phyloP scores from a whole-genome alignment of 2,113 vertebrate species.

The Monarcha castaneiventris region DNA sequence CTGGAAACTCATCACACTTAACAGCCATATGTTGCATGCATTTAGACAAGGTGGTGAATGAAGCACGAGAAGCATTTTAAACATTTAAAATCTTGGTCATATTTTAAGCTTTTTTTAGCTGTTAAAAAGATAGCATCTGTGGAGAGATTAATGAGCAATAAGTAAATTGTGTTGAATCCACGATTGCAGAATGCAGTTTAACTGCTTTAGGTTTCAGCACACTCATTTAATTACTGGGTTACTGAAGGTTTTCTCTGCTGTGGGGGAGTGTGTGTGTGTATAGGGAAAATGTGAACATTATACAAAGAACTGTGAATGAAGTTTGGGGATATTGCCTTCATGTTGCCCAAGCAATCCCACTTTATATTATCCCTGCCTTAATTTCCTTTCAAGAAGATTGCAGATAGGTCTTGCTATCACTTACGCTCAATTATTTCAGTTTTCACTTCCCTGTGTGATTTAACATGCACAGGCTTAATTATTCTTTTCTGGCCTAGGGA shows the following conservation, averaged over 20 bases:
- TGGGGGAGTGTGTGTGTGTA: neutral
- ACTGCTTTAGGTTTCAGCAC: constrained; percentile 60
- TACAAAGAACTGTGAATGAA: constrained; percentile 21
- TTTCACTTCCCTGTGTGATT: constrained; percentile 63
- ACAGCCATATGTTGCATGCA: neutral
- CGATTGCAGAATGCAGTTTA: constrained; percentile 58
- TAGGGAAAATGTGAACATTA: neutral
- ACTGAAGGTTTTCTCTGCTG: constrained; percentile 19
- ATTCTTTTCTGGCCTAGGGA: constrained; percentile 70
- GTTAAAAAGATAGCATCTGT: neutral
- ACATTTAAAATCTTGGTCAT: neutral
- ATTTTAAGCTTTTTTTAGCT: neutral
- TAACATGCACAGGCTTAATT: constrained; percentile 68
- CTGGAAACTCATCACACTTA: neutral
- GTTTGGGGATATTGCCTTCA: constrained; percentile 27
- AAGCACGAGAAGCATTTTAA: neutral
- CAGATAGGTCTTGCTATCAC: constrained; percentile 42
- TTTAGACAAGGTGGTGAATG: neutral
- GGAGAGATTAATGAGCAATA: neutral
- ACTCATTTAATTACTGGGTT: constrained; percentile 66
- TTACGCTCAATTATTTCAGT: constrained; percentile 59
- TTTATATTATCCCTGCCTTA: constrained; percentile 42
- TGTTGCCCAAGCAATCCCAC: constrained; percentile 53
- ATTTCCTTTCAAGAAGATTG: constrained; percentile 54
- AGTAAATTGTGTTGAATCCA: neutral